Percentiles rank a stretch among this genome's conserved stretches.
These are phyloP conservation scores for Adelphocoris suturalis DNA, from an alignment of 2,888 invertebrate genomes.

Conservation along the genomic window DNA sequence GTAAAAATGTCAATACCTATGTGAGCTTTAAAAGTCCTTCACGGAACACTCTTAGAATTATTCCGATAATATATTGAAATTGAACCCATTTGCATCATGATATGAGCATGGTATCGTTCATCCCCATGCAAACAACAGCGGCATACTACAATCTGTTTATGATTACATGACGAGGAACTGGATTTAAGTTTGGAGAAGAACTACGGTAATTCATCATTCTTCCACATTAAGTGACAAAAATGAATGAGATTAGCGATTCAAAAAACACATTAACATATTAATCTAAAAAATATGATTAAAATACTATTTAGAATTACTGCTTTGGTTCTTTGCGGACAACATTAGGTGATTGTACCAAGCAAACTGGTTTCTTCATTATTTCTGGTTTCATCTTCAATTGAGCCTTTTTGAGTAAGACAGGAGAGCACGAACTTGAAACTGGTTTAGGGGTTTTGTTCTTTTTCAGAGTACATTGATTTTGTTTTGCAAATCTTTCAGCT, in stretches of 20 bases:
- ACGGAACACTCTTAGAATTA: background rate
- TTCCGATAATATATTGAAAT: background rate
- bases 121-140: background rate
- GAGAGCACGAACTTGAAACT: constrained; percentile 73
- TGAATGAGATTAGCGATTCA: too few relatives aligned
- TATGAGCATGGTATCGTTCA: too few relatives aligned
- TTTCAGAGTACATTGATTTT: constrained; percentile 88
- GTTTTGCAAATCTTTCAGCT: constrained; percentile 88
- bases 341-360: constrained; percentile 68
- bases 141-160: background rate
- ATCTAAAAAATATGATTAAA: too few relatives aligned
- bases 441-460: constrained; percentile 81
- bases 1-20: constrained; percentile 6
- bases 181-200: too few relatives aligned
- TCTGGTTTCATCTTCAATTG: constrained; percentile 88
- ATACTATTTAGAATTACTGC: constrained; percentile 24
- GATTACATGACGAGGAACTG: background rate
- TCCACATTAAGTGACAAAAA: too few relatives aligned
- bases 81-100: background rate
- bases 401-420: constrained; percentile 82
- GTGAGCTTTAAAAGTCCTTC: background rate
- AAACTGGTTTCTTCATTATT: constrained; percentile 84
- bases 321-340: constrained; percentile 66
- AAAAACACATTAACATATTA: too few relatives aligned
- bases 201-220: too few relatives aligned